A percentile compares a stretch with the other conserved stretches of the same genome.
These are phyloP conservation scores for Adelosebastes latens DNA, from an alignment of 2,797 vertebrate genomes.

Conservation along the genomic window DNA sequence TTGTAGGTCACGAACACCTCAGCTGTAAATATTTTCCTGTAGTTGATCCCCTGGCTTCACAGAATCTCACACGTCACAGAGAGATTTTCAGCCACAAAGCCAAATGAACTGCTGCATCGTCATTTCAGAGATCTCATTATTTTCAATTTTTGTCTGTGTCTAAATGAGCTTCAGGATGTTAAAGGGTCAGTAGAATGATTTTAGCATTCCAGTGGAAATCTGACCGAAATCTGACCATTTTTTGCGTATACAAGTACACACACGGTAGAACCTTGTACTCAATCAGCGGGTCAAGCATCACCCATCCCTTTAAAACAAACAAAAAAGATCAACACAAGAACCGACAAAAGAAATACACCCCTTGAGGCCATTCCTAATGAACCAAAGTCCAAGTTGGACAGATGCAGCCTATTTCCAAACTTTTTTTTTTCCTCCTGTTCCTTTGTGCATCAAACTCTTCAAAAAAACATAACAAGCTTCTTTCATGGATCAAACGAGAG, in stretches of 20 bases:
- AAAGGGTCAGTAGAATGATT: not conserved
- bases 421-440: conserved; percentile 31
- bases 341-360: conserved; percentile 28
- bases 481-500: conserved; percentile 77
- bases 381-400: conserved; percentile 70
- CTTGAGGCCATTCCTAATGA: conserved; percentile 62
- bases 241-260: not conserved
- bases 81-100: not conserved
- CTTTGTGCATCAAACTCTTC: conserved; percentile 74
- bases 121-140: not conserved
- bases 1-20: not conserved
- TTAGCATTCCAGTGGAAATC: not conserved
- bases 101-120: conserved; percentile 12
- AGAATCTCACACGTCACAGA: not conserved
- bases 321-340: conserved; percentile 32
- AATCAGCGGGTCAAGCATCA: conserved; percentile 32
- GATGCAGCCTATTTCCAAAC: conserved; percentile 55
- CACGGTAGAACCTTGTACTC: not conserved
- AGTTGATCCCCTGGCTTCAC: not conserved
- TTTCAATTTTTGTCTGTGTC: not conserved
- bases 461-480: conserved; percentile 72
- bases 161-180: not conserved
- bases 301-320: not conserved
- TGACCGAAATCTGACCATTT: not conserved
- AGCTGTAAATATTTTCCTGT: not conserved